phyloP scores from a whole-genome alignment of 2,113 vertebrate genomes.

The Fulica atra region DNA sequence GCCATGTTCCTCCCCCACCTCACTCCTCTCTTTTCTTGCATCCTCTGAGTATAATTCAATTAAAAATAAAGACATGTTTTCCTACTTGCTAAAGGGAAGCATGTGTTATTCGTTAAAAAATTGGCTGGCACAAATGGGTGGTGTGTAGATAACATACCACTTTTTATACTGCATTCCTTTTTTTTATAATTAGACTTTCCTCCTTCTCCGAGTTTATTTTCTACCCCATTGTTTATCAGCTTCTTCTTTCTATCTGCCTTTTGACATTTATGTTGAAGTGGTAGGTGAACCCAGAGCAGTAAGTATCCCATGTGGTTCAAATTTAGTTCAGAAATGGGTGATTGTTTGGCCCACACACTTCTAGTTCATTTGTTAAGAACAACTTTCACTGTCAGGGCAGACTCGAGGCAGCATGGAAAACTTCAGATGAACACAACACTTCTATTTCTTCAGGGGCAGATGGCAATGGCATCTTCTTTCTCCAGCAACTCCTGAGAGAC shows the following conservation, averaged over 20 bases:
- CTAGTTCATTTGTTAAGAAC: background rate
- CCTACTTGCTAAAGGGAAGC: constrained; percentile 31
- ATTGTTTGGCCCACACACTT: background rate
- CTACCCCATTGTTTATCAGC: background rate
- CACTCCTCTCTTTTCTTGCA: constrained; percentile 11
- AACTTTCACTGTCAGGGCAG: background rate
- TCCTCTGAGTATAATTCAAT: constrained; percentile 55
- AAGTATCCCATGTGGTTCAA: background rate
- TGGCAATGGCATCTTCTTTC: background rate
- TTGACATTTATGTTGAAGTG: background rate
- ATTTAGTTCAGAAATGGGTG: background rate
- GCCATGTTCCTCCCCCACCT: background rate
- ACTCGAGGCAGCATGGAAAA: background rate
- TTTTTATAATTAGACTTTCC: background rate
- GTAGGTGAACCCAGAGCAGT: background rate
- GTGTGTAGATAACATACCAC: constrained; percentile 10
- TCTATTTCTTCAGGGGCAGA: background rate
- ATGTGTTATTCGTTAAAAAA: constrained; percentile 40
- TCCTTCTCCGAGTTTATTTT: background rate
- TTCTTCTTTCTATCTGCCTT: background rate
- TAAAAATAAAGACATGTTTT: constrained; percentile 49
- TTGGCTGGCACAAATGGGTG: constrained; percentile 30
- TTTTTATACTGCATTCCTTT: background rate
- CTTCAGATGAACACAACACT: accelerated
- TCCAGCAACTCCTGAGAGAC: background rate